A percentile compares a stretch with the other conserved stretches of the same genome.
Evolutionary conservation across 2,797 vertebrate genomes (phyloP).

Genomic region (Chelonia mydas): DNA sequence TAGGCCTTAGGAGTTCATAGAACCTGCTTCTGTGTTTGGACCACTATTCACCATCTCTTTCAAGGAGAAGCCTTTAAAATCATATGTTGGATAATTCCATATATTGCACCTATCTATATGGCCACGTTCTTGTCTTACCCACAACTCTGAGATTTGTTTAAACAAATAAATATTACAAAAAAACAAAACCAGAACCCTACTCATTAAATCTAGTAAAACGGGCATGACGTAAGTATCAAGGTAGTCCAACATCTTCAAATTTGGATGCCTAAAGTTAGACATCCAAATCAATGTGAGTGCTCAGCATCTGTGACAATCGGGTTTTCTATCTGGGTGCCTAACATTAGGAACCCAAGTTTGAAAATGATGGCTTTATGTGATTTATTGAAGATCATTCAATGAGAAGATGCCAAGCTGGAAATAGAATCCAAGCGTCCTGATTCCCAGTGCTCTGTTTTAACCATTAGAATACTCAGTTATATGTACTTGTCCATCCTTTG

Average conservation of each 20-base stretch:
- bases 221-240: neutral
- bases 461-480: neutral
- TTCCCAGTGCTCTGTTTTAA: neutral
- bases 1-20: neutral
- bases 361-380: neutral
- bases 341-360: neutral
- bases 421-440: accelerated
- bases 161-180: accelerated
- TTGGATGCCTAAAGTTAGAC: neutral
- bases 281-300: neutral
- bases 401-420: neutral
- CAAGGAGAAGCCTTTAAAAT: neutral
- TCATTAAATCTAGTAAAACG: neutral
- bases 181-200: accelerated
- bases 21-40: neutral
- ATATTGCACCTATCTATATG: neutral
- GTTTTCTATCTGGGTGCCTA: neutral
- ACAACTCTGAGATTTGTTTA: neutral
- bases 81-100: neutral
- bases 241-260: neutral
- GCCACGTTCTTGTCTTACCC: neutral
- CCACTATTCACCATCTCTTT: neutral
- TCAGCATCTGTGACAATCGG: neutral
- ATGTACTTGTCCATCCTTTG: neutral
- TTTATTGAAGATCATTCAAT: neutral